phyloP scores from a whole-genome alignment of 1,140 invertebrate genomes.

The Pantala flavescens region DNA sequence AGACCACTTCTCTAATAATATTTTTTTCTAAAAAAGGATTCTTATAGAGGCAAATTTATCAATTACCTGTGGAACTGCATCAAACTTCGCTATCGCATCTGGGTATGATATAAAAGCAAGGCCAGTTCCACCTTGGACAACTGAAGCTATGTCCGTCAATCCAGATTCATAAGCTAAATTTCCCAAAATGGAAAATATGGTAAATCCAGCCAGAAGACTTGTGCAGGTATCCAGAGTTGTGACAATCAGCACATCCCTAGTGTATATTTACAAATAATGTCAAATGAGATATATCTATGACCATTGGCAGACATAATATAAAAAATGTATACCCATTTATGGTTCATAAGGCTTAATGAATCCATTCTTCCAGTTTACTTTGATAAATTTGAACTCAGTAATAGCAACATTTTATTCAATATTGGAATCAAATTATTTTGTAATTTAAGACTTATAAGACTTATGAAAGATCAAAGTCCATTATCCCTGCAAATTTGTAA shows the following conservation, averaged over 20 bases:
- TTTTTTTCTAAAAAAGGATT: too few relatives aligned
- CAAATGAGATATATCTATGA: too few relatives aligned
- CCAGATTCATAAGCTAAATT: slow-evolving; percentile 29
- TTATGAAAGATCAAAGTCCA: too few relatives aligned
- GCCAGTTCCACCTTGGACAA: slow-evolving; percentile 32
- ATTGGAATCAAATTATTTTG: too few relatives aligned
- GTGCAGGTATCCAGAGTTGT: slow-evolving; percentile 41
- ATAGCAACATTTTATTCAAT: too few relatives aligned
- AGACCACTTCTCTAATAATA: too few relatives aligned
- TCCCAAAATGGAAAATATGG: slow-evolving; percentile 43
- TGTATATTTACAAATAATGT: slow-evolving; percentile 13
- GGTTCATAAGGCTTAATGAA: too few relatives aligned
- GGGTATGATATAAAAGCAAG: slow-evolving; percentile 42
- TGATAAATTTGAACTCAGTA: too few relatives aligned
- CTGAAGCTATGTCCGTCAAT: slow-evolving; percentile 26
- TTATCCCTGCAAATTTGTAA: too few relatives aligned
- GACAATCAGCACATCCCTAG: slow-evolving; percentile 41
- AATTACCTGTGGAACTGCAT: slow-evolving; percentile 34
- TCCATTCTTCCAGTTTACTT: too few relatives aligned
- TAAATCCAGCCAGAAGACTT: slow-evolving; percentile 41
- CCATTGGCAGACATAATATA: not conserved
- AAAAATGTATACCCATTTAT: not conserved
- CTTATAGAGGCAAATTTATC: too few relatives aligned
- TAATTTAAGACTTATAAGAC: too few relatives aligned
- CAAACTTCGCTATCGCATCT: slow-evolving; percentile 40